Percentiles rank a stretch among this genome's conserved stretches.
These are phyloP conservation scores for Caenorhabditis doughertyi DNA, from an alignment of 2,888 invertebrate species.

Conservation along the genomic window DNA sequence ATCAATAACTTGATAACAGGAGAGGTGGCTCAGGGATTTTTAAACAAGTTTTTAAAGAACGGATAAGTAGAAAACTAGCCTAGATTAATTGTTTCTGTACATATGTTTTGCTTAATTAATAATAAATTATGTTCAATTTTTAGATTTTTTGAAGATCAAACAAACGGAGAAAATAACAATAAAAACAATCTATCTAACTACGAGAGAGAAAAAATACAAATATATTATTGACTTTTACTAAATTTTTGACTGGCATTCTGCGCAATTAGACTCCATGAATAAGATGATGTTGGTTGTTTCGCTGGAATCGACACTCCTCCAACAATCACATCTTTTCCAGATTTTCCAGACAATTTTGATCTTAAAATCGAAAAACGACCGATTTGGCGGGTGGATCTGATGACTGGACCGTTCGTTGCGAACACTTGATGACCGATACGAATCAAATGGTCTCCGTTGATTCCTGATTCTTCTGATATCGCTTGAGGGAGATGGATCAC, in stretches of 20 bases:
- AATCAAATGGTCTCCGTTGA: constrained; percentile 18
- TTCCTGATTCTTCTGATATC: constrained; percentile 47
- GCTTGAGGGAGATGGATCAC: constrained; percentile 38
- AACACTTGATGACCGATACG: constrained; percentile 54
- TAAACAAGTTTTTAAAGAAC: constrained; percentile 80
- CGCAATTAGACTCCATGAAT: constrained; percentile 60
- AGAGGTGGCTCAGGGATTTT: constrained; percentile 81
- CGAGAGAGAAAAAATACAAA: background rate
- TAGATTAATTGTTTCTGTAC: constrained; percentile 1
- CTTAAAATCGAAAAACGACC: constrained; percentile 52
- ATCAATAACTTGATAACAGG: constrained; percentile 79
- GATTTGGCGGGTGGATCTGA: constrained; percentile 60
- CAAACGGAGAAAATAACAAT: background rate
- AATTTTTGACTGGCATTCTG: constrained; percentile 57
- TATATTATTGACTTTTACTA: constrained; percentile 4
- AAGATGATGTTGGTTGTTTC: constrained; percentile 44
- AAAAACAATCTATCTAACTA: background rate
- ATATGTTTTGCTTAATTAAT: constrained; percentile 5
- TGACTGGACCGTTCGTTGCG: constrained; percentile 42
- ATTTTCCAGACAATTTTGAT: constrained; percentile 21
- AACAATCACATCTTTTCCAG: constrained; percentile 27
- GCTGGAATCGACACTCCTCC: constrained; percentile 57
- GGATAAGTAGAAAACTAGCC: constrained; percentile 16
- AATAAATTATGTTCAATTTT: constrained; percentile 33
- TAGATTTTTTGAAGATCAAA: background rate